Evolutionary conservation across 2,888 invertebrate species (phyloP), one percentile per base, ranked within the genome.

Genomic region (Pyrgus malvae): DNA sequence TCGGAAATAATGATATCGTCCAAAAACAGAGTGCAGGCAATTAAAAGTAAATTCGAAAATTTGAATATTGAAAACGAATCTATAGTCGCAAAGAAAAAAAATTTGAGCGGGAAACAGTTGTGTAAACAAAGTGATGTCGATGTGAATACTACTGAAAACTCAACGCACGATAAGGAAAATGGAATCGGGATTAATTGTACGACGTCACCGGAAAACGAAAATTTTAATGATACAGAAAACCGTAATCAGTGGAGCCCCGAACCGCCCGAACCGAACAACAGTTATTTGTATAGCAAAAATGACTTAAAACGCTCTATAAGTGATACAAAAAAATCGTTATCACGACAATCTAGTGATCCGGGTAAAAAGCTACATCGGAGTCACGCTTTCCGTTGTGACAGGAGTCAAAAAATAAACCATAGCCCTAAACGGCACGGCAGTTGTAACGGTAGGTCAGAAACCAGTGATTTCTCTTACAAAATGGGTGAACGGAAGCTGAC

Each of bases 11-110:
- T 90, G 90, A 76, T 86, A 82, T 84, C 87, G 70, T 73, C 80
- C 58, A 79, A 80, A 68, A 91, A 89, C 70, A 87, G 93, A 82
- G 93, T 93, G 38, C 93, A 92, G 85, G 91, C 91, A 45, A 93
- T 93, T 59, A 93, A 92, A 72, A 92, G 87, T 76, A 92, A 92
- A 80, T 93, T 93, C 69, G 93, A 93, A 68, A 91, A 83, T 70
- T 72, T 91, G 48, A 89, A 72, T 55, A 67, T 66, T 3, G 84
- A 87, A 38, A 74, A 66, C 51, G 72, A 76, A n/a, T 68, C 74
- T 11, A 48, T 71, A n/a, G 60, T 70, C 16, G 14, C 37, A 8
- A 54, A 41, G 21, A 54, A 40, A 31, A 40, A 33, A 14, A 46
- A 54, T 54, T 17, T 33, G n/a, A 33, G 9, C 25, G 46, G 29